Evolutionary conservation across 2,888 invertebrate genomes (phyloP), one percentile per base, ranked within the genome.

Genomic region (Syrista parreyssii): DNA sequence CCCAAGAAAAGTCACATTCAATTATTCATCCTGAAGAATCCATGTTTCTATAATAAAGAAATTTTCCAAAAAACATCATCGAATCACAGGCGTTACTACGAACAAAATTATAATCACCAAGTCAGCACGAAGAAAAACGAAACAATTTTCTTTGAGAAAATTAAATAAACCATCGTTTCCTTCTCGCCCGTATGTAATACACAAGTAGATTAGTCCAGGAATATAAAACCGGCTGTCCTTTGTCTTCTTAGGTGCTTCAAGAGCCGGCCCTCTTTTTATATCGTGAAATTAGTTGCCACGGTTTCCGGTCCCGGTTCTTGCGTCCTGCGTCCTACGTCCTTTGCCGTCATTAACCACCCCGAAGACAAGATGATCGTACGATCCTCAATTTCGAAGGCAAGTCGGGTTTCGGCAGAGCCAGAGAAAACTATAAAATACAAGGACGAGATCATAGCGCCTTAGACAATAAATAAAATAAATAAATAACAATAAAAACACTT

Each of bases 201-300:
- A 55, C 71, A 35, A 74, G 72, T 75, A 82, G 84, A 84, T 83
- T 83, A 84, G 82, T 32, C 71, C 81, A 80, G 80, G 80, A 84
- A 85, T 81, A 85, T 84, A 84, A 83, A 84, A 83, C 84, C 84
- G 86, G 84, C 82, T 76, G 84, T 83, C 85, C 86, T 84, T 84
- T 85, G 85, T 85, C 84, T 83, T 82, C 82, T 78, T 80, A 79
- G 84, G 74, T 80, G 77, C 81, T 77, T 32, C 31, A 77, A 75
- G 69, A 78, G 76, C 81, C 84, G 84, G 84, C 84, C 84, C 83
- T 83, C 83, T 88, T 88, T 88, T 88, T 88, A 85, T 86, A 86
- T 86, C 83, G 83, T 85, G 80, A 85, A 87, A 88, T 88, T 87
- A 88, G 88, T 87, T 86, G 88, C 82, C 84, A 86, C 85, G 87